Evolutionary conservation across 2,888 invertebrate genomes (phyloP), one percentile per base, ranked within the genome.

Genomic region (Agrotis clavis): DNA sequence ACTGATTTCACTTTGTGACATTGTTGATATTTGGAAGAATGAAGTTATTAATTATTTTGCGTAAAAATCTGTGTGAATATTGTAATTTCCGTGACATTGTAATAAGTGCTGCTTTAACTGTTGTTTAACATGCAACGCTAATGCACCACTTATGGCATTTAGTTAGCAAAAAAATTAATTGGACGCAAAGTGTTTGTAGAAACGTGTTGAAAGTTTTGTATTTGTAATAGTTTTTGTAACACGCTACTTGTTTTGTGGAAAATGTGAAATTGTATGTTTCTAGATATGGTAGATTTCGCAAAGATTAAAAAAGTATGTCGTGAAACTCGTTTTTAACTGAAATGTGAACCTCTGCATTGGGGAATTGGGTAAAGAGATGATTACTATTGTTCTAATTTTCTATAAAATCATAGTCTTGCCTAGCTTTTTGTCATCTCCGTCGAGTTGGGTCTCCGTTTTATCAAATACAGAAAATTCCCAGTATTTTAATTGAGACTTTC

Each of bases 81-180:
- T 53, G 6, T 25, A 47, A 70, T 70, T 53, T 25, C 71, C 47
- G 47, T 25, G 6, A 47, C 57, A 59, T 47, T 35, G n/a, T 21
- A 35, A 67, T 25, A 65, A 48, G 21, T 47, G 21, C 41, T 57
- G 21, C 3, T 54, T n/a, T 64, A 77, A 79, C 59, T 48, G 60
- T 64, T 56, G 35, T 57, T 30, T n/a, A 48, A 14, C 85, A 84
- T 77, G 82, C 74, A 50, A 70, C 53, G 48, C 30, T 53, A 62
- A 63, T 73, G 82, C 67, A 71, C 62, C 67, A 53, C 19, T 50
- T 64, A 25, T 41, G 50, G 63, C 45, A 35, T 80, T 68, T 65
- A 54, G 30, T 57, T 57, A 30, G 57, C 30, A 63, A 69, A 78
- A 70, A 70, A 53, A 11, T 11, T 63, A 77, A 77, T 63, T 69